Conservation (phyloP, 92 coral and sea anemone species). For the Virgularia gustaviana region DNA sequence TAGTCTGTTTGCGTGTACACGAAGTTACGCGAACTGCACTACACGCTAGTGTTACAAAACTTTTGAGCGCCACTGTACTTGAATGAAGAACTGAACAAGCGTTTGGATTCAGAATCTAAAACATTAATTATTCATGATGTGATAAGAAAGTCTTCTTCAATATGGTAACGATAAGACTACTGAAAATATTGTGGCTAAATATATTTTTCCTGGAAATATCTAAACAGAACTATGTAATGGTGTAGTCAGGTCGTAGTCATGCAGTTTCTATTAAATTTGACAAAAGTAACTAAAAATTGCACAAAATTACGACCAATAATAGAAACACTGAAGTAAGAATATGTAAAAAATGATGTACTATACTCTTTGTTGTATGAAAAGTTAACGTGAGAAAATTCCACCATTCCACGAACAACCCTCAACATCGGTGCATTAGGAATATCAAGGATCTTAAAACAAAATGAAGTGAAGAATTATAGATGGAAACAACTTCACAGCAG, state of each 20-base stretch:
- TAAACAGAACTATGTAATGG: not conserved
- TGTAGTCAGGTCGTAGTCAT: not conserved
- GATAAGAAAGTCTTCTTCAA: too few relatives aligned
- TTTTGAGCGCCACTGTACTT: too few relatives aligned
- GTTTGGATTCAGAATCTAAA: too few relatives aligned
- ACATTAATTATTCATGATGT: too few relatives aligned
- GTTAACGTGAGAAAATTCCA: slow-evolving; percentile 71
- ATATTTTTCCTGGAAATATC: too few relatives aligned
- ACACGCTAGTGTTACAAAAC: too few relatives aligned
- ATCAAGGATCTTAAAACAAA: slow-evolving; percentile 60
- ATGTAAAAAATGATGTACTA: not conserved
- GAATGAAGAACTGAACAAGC: too few relatives aligned
- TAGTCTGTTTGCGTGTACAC: too few relatives aligned
- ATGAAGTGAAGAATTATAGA: not conserved
- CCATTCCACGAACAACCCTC: slow-evolving; percentile 76
- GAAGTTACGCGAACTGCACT: too few relatives aligned
- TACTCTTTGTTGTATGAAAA: slow-evolving; percentile 74
- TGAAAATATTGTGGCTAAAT: too few relatives aligned
- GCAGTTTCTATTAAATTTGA: not conserved
- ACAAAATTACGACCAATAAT: not conserved
- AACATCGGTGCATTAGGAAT: slow-evolving; percentile 73
- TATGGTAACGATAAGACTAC: too few relatives aligned
- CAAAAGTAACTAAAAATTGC: not conserved
- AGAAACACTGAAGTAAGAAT: not conserved
- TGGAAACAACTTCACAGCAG: too few relatives aligned